These are phyloP conservation scores for Ecliptopera silaceata DNA, from an alignment of 2,888 invertebrate genomes.

Conservation along the genomic window DNA sequence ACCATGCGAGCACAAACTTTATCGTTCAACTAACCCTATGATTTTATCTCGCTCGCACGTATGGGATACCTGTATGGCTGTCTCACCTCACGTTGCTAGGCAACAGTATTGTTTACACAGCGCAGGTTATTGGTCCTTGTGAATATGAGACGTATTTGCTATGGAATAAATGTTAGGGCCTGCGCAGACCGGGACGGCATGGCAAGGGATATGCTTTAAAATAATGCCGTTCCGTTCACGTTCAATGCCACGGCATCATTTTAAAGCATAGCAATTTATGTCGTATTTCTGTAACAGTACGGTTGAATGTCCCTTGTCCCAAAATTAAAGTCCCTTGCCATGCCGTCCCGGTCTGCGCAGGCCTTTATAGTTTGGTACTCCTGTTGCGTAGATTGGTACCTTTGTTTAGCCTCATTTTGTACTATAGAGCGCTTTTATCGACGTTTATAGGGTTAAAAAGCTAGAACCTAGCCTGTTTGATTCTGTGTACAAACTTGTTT, in stretches of 20 bases:
- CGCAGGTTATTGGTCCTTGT: slow-evolving; percentile 42
- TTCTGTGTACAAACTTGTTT: background rate
- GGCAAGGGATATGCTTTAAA: no score
- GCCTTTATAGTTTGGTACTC: no score
- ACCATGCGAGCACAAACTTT: slow-evolving; percentile 54
- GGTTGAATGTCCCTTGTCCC: no score
- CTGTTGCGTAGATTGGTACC: slow-evolving; percentile 6
- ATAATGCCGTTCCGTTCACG: no score
- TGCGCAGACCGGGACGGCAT: no score
- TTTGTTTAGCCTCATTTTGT: slow-evolving; percentile 17
- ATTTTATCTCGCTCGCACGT: slow-evolving; percentile 37
- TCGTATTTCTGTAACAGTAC: no score
- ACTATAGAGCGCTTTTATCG: background rate
- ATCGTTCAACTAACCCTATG: slow-evolving; percentile 63
- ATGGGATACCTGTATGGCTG: slow-evolving; percentile 6
- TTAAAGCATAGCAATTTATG: no score
- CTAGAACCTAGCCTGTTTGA: background rate
- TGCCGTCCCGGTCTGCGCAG: no score
- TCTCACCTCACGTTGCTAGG: slow-evolving; percentile 49
- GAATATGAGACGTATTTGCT: slow-evolving; percentile 26
- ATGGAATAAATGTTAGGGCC: slow-evolving; percentile 7
- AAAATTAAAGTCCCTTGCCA: no score
- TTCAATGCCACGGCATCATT: no score
- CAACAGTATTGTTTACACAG: slow-evolving; percentile 54
- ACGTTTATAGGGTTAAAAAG: no score